Evolutionary conservation across 2,888 invertebrate species (phyloP), one percentile per base, ranked within the genome.

Genomic region (Sesamia inferens): DNA sequence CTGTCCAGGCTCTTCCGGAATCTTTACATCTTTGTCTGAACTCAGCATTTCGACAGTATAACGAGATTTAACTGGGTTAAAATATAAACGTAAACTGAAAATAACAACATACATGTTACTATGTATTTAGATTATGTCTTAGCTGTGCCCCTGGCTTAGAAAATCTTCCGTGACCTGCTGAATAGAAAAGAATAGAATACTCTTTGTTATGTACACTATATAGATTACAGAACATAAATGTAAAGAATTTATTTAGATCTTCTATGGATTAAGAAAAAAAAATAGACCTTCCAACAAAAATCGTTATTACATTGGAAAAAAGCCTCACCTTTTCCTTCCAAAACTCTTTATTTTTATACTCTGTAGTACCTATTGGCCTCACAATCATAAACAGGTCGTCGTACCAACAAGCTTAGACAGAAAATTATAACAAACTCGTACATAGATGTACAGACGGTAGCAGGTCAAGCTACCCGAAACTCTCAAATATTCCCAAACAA

Each of bases 61-160:
- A 79, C 69, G 73, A 76, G 78, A 80, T 72, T 72, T 80, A 86
- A 87, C 84, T 81, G 65, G 81, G 81, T 84, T 86, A 82, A 72
- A 82, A 76, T 73, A 69, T 75, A 78, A 70, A 78, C 39, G 70
- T 70, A 74, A 81, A 69, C 75, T 76, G 54, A 64, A 84, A 78
- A 74, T 72, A 74, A 80, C 57, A 65, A 71, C 61, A 72, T 65
- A 24, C 13, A 48, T 65, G 14, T n/a, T 48, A 13, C 11, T 67
- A 24, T 65, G n/a, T 55, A 31, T 19, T 55, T 31, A 6, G 10
- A 31, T 31, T 44, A 42, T 42, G 8, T 22, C 64, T 65, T n/a
- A 16, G 7, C 14, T 57, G 14, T 10, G 19, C 10, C 2, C 2
- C 7, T 31, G 31, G 14, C n/a, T 57, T n/a, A 14, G 13, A n/a